Conservation (phyloP, 1,140 invertebrate species). For the Pogonus chalceus region DNA sequence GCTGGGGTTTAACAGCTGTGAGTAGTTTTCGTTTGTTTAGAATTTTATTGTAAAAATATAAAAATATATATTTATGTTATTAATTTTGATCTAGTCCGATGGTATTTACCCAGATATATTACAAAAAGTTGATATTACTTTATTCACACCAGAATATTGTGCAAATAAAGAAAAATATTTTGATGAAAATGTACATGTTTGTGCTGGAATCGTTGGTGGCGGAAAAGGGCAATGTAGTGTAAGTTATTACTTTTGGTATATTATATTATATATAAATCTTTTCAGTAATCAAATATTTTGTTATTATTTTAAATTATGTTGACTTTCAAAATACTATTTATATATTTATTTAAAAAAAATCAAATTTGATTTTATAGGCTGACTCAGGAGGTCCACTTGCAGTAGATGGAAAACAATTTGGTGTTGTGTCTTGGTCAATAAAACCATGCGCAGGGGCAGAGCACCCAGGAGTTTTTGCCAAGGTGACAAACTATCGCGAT, state of each 20-base stretch:
- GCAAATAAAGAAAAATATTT: slow-evolving; percentile 21
- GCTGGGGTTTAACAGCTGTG: background rate
- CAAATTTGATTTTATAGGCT: slow-evolving; percentile 19
- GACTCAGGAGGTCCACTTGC: slow-evolving; percentile 36
- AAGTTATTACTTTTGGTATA: slow-evolving; percentile 15
- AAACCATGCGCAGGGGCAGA: slow-evolving; percentile 35
- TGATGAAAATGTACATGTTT: slow-evolving; percentile 29
- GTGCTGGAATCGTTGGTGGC: slow-evolving; percentile 32
- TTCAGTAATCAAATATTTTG: no score
- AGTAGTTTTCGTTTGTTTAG: background rate
- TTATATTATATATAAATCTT: background rate
- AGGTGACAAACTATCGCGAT: slow-evolving; percentile 35
- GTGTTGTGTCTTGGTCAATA: slow-evolving; percentile 38
- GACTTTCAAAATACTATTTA: background rate
- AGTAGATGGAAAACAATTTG: slow-evolving; percentile 27
- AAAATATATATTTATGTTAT: background rate
- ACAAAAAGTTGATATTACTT: slow-evolving; percentile 31
- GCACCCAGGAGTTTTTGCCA: slow-evolving; percentile 40
- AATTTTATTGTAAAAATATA: background rate
- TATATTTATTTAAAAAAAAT: background rate
- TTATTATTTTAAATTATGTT: no score
- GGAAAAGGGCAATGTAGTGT: slow-evolving; percentile 37
- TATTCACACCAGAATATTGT: slow-evolving; percentile 32
- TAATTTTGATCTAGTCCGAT: slow-evolving; percentile 24
- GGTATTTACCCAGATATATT: slow-evolving; percentile 28